A percentile compares a stretch with the other conserved stretches of the same genome.
Conservation (phyloP, 2,797 vertebrate genomes). For the Pelodytes ibericus region DNA sequence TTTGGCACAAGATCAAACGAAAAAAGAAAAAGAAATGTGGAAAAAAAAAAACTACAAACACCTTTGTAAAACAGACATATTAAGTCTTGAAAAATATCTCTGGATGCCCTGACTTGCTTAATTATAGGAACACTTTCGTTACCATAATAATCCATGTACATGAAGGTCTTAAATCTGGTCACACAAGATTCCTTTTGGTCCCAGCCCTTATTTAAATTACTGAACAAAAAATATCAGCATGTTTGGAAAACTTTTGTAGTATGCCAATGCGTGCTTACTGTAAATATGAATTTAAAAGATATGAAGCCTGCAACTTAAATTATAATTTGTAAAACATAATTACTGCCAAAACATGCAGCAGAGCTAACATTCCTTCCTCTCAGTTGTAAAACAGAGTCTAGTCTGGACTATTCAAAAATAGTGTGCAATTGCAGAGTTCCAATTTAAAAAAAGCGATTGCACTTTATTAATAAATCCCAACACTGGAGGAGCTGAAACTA, state of each 20-base stretch:
- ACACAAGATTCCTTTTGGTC: constrained; percentile 23
- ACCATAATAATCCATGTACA: constrained; percentile 14
- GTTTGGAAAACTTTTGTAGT: neutral
- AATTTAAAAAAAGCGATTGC: too few relatives aligned
- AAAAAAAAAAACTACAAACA: neutral
- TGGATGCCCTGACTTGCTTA: constrained; percentile 29
- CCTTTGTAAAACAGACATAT: neutral
- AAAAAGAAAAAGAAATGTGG: neutral
- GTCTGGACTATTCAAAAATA: too few relatives aligned
- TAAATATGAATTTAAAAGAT: too few relatives aligned
- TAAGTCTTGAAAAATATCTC: neutral
- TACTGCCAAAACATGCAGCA: too few relatives aligned
- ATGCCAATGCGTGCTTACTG: too few relatives aligned
- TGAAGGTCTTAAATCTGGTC: constrained; percentile 32
- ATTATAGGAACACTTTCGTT: constrained; percentile 17
- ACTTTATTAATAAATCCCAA: too few relatives aligned
- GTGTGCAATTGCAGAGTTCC: too few relatives aligned
- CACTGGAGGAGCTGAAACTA: too few relatives aligned
- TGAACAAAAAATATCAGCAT: neutral
- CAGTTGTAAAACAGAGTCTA: too few relatives aligned
- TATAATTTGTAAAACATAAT: too few relatives aligned
- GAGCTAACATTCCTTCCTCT: too few relatives aligned
- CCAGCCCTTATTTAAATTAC: constrained; percentile 23
- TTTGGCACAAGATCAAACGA: constrained; percentile 22
- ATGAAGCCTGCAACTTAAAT: too few relatives aligned